Conservation (phyloP, 2,888 invertebrate species). For the Acronicta aceris region DNA sequence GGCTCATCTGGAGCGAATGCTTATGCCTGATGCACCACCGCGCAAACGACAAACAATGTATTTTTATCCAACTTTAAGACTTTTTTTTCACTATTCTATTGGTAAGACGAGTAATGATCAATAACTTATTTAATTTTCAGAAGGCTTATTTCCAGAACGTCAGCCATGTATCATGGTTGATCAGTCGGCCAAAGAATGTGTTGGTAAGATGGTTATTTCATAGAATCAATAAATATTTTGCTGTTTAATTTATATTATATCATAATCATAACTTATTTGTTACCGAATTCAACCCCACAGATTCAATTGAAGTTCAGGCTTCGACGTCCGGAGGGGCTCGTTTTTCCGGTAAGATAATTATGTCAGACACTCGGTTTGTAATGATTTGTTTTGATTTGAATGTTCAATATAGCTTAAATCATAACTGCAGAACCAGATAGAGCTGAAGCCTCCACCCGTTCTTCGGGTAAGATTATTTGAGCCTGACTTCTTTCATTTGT, state of each 20-base stretch:
- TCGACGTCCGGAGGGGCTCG: too few relatives aligned
- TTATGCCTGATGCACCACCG: slow-evolving; percentile 20
- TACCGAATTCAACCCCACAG: slow-evolving; percentile 3
- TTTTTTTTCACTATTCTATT: neutral
- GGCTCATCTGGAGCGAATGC: slow-evolving; percentile 13
- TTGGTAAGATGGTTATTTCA: slow-evolving; percentile 7
- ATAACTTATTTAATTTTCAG: slow-evolving; percentile 1
- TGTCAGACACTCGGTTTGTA: too few relatives aligned
- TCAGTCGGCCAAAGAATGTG: slow-evolving; percentile 1
- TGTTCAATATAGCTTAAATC: too few relatives aligned
- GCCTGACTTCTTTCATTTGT: too few relatives aligned
- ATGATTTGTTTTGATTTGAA: too few relatives aligned
- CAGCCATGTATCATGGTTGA: slow-evolving; percentile 9
- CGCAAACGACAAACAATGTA: slow-evolving; percentile 21
- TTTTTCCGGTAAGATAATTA: too few relatives aligned
- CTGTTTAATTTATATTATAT: neutral
- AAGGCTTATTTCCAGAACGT: slow-evolving; percentile 7
- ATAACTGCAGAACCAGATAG: too few relatives aligned
- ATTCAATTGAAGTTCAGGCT: neutral
- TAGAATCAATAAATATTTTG: slow-evolving; percentile 1
- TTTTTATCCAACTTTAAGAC: slow-evolving; percentile 1
- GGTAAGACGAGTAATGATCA: neutral
- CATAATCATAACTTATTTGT: neutral
- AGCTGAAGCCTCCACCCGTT: too few relatives aligned
- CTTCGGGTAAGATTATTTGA: too few relatives aligned